A percentile compares a stretch with the other conserved stretches of the same genome.
Evolutionary conservation across 2,797 vertebrate species (phyloP).

Genomic region (Lithobates pipiens): DNA sequence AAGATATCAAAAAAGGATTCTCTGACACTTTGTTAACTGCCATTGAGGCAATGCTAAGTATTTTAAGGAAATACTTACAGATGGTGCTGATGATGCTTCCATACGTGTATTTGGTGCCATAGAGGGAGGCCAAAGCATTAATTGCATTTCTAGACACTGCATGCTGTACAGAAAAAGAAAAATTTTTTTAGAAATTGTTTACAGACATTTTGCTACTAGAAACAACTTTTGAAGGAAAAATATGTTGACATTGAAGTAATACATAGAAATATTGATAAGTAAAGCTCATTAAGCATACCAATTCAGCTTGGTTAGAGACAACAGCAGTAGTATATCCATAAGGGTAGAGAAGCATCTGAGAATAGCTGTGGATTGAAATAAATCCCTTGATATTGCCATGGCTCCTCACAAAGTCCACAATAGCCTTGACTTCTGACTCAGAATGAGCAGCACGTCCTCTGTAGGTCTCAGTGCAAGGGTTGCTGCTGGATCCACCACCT

Average conservation of each 20-base stretch:
- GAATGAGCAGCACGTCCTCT: constrained; percentile 83
- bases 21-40: background rate
- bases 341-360: constrained; percentile 93
- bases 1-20: too few species aligned
- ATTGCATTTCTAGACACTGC: constrained; percentile 79
- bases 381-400: constrained; percentile 91
- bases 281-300: constrained; percentile 75
- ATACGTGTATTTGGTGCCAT: constrained; percentile 83
- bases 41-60: background rate
- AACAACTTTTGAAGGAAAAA: background rate
- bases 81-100: constrained; percentile 91
- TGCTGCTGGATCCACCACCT: constrained; percentile 84
- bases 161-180: constrained; percentile 73
- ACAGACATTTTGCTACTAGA: background rate
- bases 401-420: constrained; percentile 88
- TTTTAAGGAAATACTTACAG: constrained; percentile 82
- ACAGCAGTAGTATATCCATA: constrained; percentile 83
- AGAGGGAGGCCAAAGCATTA: constrained; percentile 80
- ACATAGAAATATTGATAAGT: background rate
- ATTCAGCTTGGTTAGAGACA: constrained; percentile 74
- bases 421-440: constrained; percentile 89
- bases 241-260: background rate
- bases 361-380: constrained; percentile 94
- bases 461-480: constrained; percentile 86
- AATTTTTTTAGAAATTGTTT: background rate